Conservation (phyloP, 2,888 invertebrate genomes). For the Acleris laterana region DNA sequence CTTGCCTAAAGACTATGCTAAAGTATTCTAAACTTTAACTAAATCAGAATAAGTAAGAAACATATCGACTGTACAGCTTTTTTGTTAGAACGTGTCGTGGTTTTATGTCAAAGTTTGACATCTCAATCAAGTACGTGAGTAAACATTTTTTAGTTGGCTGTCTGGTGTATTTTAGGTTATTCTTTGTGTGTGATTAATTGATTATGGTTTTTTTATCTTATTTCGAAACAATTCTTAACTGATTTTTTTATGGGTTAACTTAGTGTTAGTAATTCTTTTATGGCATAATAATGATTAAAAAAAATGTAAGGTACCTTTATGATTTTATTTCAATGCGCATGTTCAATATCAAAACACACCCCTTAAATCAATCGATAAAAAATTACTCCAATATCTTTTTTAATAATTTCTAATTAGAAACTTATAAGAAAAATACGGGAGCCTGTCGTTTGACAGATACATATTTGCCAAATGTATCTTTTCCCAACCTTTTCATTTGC, state of each 20-base stretch:
- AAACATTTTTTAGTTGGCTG: background rate
- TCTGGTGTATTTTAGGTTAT: constrained; percentile 3
- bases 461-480: too few relatives aligned
- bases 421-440: too few relatives aligned
- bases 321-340: too few relatives aligned
- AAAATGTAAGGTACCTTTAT: too few relatives aligned
- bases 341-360: too few relatives aligned
- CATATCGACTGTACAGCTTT: constrained; percentile 2
- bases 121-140: constrained; percentile 33
- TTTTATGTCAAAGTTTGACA: constrained; percentile 34
- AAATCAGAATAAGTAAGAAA: constrained; percentile 14
- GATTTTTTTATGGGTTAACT: too few relatives aligned
- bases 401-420: background rate
- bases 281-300: too few relatives aligned
- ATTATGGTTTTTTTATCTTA: background rate
- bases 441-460: too few relatives aligned
- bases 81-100: constrained; percentile 3
- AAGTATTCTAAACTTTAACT: constrained; percentile 17
- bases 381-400: background rate
- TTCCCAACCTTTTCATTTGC: too few relatives aligned
- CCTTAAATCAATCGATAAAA: background rate
- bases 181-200: background rate
- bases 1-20: background rate
- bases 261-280: too few relatives aligned
- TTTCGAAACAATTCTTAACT: too few relatives aligned